Base-by-base conservation (phyloP, 1,140 invertebrate genomes). In the Brachionus sp. region DNA sequence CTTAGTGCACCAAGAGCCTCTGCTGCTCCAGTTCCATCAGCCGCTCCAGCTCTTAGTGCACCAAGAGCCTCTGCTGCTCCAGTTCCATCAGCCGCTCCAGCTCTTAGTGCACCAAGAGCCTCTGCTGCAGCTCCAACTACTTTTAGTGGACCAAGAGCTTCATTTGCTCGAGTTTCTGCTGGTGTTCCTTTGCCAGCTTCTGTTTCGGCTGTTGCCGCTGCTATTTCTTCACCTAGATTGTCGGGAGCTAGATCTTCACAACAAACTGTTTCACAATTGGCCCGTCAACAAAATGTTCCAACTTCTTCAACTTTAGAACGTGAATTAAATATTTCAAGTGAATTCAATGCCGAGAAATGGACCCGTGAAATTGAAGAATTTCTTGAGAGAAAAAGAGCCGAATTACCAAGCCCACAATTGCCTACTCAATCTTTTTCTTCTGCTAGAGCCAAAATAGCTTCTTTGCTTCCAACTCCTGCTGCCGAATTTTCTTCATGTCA, bases 221-320 rank as follows among this genome's bases (percentile, higher is more conserved):
- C 39, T 25, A 62, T 42, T n/a, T 13, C 29, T 80, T 9, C 33
- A 12, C 50, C 39, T 13, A 80, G 9, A 70, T 39, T 39, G 12
- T 66, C 39, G 0, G 77, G 0, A 13, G 50, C 9, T 0, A 50
- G 7, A 37, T 7, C 50, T 62, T 23, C 33, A 5, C 33, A 23
- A 39, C 66, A 70, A 39, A 70, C 66, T 3, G 37, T 70, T 70
- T 70, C 66, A n/a, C 33, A 37, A 70, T 70, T 10, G 29, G 29
- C 16, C 12, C 13, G 66, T 3, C 37, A 70, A 23, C 66, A 70
- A 70, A 70, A 37, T 70, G 33, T 70, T 42, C 66, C 66, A 39
- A 70, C 66, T 7, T 70, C 66, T 16, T 37, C 66, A 39, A 70
- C 66, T 16, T 70, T 37, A 12, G 66, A 70, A 44, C 66, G 66